phyloP scores from a whole-genome alignment of 2,797 vertebrate genomes.

The Epinephelus malabaricus region DNA sequence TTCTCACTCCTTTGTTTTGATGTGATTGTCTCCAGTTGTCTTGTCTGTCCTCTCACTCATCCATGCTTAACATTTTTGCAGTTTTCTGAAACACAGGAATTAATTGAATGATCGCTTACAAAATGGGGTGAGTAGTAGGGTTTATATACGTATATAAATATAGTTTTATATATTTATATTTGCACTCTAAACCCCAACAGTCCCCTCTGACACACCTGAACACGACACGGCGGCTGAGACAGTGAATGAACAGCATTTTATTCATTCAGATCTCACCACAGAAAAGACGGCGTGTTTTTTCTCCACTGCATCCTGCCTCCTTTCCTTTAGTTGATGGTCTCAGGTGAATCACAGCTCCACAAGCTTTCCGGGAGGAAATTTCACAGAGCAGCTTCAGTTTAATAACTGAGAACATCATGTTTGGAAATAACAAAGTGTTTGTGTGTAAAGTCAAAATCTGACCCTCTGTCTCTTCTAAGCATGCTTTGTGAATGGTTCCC shows the following conservation, averaged over 20 bases:
- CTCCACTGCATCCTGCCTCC: constrained; percentile 55
- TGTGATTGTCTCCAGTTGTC: constrained; percentile 77
- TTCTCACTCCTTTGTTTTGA: constrained; percentile 71
- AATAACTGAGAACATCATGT: constrained; percentile 1
- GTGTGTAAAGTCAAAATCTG: constrained; percentile 16
- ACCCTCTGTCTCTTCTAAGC: constrained; percentile 39
- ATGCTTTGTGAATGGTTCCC: constrained; percentile 83
- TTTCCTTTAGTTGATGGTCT: constrained; percentile 65
- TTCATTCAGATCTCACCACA: constrained; percentile 66
- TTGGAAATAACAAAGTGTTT: constrained; percentile 3
- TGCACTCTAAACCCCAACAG: constrained; percentile 54
- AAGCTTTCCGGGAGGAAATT: constrained; percentile 64
- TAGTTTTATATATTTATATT: constrained; percentile 49
- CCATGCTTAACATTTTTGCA: constrained; percentile 87
- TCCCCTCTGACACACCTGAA: constrained; percentile 45
- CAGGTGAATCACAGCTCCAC: constrained; percentile 57
- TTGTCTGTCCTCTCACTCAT: constrained; percentile 84
- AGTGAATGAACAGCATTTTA: constrained; percentile 70
- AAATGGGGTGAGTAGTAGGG: constrained; percentile 87
- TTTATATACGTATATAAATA: constrained; percentile 67
- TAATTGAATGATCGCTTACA: constrained; percentile 89
- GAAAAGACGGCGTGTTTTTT: constrained; percentile 40
- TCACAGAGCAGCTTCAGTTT: constrained; percentile 73
- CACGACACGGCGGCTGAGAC: constrained; percentile 67
- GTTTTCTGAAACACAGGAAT: constrained; percentile 91